Evolutionary conservation across 37 sponge, comb jelly and placozoan genomes (phyloP), one percentile per base, ranked within the genome.

Genomic region (Halisarca cf. caerulea): DNA sequence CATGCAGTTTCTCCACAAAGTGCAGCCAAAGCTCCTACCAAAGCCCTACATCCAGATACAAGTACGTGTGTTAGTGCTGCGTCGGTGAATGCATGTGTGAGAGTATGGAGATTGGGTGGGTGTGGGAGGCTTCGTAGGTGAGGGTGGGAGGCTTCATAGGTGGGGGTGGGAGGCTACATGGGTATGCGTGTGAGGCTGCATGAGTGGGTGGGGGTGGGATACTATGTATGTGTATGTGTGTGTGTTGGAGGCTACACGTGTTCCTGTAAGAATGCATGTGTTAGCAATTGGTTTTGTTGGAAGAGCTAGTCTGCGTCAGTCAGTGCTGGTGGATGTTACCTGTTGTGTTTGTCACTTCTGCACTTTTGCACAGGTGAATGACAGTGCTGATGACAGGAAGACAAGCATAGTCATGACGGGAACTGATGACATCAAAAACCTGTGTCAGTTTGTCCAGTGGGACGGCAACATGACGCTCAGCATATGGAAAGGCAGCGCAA

Each of bases 371-470:
- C 94, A 93, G 58, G 32, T 69, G 21, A 93, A 93, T 42, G 57
- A 78, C 47, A 90, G 90, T 32, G 43, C 35, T 0, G 53, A 85
- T 44, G 95, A 92, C 40, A 43, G 54, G 0, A 24, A 59, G 6
- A 39, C 80, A 11, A 89, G 90, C 51, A 80, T 77, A 8, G 92
- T 92, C n/a, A 28, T 82, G 59, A 92, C 95, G 25, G 95, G 95
- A 32, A 72, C 25, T 25, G 54, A 58, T 6, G 84, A 95, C 66
- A 84, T 88, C 25, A 9, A 25, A n/a, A 17, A 35, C 18, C 62
- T 90, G n/a, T 90, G 90, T 3, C 80, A 92, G 84, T 90, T 85
- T 79, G 4, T 66, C 2, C 86, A 92, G 75, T 95, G 92, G 92
- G 82, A 92, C 57, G 93, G 93, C 9, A 64, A 36, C 24, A 32